These are phyloP conservation scores for Pluvialis apricaria DNA, from an alignment of 2,113 vertebrate genomes.

Conservation along the genomic window DNA sequence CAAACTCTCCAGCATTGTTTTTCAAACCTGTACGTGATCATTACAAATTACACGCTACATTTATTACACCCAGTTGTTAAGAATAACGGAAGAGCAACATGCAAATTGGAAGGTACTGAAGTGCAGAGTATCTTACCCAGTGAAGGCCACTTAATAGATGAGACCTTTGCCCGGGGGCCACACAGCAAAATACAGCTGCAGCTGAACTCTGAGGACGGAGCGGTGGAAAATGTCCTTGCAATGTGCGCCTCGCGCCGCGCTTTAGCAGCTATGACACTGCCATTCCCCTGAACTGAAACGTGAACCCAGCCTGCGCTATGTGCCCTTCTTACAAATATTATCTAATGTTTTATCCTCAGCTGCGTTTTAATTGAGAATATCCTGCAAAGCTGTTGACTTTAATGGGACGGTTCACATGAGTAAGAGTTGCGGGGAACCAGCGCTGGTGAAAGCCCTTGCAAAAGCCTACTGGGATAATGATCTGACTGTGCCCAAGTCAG, in stretches of 20 bases:
- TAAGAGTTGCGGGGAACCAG: background rate
- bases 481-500: background rate
- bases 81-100: background rate
- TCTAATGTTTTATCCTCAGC: background rate
- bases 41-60: background rate
- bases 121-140: background rate
- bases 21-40: background rate
- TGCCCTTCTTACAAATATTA: background rate
- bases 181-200: background rate
- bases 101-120: background rate
- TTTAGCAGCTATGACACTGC: background rate
- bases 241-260: background rate
- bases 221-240: background rate
- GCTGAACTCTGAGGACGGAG: background rate
- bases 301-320: background rate
- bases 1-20: background rate
- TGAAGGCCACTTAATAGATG: background rate
- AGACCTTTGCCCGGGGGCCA: background rate
- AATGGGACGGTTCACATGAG: background rate
- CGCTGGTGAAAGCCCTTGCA: background rate
- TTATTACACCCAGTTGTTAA: background rate
- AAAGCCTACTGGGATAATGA: constrained; percentile 5
- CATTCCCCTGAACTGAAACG: background rate
- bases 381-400: background rate
- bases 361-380: background rate